Conservation (phyloP, 2,888 invertebrate species). For the Dendrolimus houi region DNA sequence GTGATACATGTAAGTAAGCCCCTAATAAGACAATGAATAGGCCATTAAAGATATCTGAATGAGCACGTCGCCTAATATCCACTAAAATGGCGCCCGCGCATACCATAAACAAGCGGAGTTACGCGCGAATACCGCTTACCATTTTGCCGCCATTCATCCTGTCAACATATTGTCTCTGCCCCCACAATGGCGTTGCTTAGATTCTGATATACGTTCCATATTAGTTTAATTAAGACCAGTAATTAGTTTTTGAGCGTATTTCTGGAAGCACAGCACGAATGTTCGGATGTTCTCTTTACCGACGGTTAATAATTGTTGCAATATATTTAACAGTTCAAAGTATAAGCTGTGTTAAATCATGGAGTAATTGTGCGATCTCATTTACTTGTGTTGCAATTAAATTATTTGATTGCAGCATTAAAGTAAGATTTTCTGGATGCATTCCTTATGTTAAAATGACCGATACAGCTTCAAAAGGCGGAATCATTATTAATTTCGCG, state of each 20-base stretch:
- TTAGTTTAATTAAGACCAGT: slow-evolving; percentile 67
- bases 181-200: slow-evolving; percentile 66
- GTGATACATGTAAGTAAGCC: not conserved
- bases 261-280: slow-evolving; percentile 40
- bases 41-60: slow-evolving; percentile 53
- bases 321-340: slow-evolving; percentile 39
- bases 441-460: not conserved
- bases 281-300: slow-evolving; percentile 29
- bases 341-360: slow-evolving; percentile 35
- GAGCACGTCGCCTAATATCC: slow-evolving; percentile 67
- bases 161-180: slow-evolving; percentile 71
- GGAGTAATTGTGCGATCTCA: not conserved
- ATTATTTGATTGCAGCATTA: not conserved
- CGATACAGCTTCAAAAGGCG: not conserved
- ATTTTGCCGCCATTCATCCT: slow-evolving; percentile 68
- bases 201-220: slow-evolving; percentile 59
- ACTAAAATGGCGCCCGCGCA: slow-evolving; percentile 62
- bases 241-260: slow-evolving; percentile 53
- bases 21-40: slow-evolving; percentile 38
- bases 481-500: not conserved
- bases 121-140: slow-evolving; percentile 65
- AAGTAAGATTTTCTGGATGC: slow-evolving; percentile 5
- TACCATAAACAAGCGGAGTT: slow-evolving; percentile 62
- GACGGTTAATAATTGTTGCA: slow-evolving; percentile 32
- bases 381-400: not conserved